phyloP scores from a whole-genome alignment of 2,888 invertebrate species.

The Petrolisthes manimaculis region DNA sequence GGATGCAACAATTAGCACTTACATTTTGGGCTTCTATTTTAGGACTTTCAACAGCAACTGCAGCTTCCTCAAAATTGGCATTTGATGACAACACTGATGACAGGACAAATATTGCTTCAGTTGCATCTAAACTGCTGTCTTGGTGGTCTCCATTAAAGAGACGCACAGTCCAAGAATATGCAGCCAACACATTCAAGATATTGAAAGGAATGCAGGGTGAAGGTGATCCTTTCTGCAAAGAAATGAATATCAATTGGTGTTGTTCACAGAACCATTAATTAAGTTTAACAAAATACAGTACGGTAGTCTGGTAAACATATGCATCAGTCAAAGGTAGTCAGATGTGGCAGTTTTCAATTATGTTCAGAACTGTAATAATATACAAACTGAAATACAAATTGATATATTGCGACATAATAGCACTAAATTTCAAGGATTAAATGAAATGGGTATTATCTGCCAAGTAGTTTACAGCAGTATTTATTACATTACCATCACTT shows the following conservation, averaged over 20 bases:
- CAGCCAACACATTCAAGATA: conserved; percentile 53
- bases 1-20: neutral
- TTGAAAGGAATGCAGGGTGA: conserved; percentile 54
- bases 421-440: too few species aligned
- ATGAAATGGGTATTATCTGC: too few species aligned
- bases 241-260: too few species aligned
- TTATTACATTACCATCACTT: conserved; percentile 36
- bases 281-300: too few species aligned
- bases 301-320: too few species aligned
- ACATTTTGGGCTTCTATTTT: conserved; percentile 56
- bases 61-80: conserved; percentile 47
- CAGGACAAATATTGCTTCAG: conserved; percentile 35
- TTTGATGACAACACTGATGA: conserved; percentile 43
- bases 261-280: too few species aligned
- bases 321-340: too few species aligned
- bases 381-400: too few species aligned
- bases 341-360: too few species aligned
- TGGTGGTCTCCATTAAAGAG: conserved; percentile 59
- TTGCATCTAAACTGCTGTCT: conserved; percentile 50
- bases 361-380: too few species aligned
- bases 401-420: too few species aligned
- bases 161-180: conserved; percentile 60
- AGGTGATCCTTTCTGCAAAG: conserved; percentile 42
- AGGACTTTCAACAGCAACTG: conserved; percentile 49
- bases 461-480: too few species aligned